Conservation (phyloP, 2,113 vertebrate genomes). For the Apus apus region DNA sequence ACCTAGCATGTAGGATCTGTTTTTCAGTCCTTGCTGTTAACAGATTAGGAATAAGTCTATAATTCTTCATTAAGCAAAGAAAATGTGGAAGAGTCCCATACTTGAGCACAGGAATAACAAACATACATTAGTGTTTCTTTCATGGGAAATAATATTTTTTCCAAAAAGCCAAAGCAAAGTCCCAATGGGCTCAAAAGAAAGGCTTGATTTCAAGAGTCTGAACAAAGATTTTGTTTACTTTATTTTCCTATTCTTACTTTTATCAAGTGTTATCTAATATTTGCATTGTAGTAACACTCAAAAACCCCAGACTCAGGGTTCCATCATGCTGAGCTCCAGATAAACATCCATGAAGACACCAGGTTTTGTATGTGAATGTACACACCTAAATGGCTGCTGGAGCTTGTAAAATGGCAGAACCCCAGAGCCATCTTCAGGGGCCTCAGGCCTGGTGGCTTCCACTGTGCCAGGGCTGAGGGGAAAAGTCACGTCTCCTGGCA, state of each 20-base stretch:
- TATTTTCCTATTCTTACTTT: not conserved
- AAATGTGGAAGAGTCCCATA: not conserved
- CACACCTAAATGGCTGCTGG: not conserved
- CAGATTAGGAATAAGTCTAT: not conserved
- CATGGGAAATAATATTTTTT: not conserved
- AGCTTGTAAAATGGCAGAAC: not conserved
- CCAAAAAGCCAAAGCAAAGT: not conserved
- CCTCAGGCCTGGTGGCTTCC: not conserved
- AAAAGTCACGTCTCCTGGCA: fast-evolving
- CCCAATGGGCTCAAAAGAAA: not conserved
- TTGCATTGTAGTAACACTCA: not conserved
- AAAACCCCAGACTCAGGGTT: not conserved
- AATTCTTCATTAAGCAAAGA: not conserved
- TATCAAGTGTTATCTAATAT: not conserved
- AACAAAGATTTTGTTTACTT: not conserved
- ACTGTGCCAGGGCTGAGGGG: not conserved
- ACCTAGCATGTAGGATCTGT: not conserved
- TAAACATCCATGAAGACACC: not conserved
- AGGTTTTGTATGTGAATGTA: not conserved
- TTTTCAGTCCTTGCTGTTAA: not conserved
- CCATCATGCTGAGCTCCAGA: not conserved
- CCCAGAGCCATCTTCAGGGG: fast-evolving
- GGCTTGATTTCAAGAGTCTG: not conserved
- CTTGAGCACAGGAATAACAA: not conserved
- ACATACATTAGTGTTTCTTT: not conserved